Base-by-base conservation (phyloP, 2,113 vertebrate species). In the Tyto alba region DNA sequence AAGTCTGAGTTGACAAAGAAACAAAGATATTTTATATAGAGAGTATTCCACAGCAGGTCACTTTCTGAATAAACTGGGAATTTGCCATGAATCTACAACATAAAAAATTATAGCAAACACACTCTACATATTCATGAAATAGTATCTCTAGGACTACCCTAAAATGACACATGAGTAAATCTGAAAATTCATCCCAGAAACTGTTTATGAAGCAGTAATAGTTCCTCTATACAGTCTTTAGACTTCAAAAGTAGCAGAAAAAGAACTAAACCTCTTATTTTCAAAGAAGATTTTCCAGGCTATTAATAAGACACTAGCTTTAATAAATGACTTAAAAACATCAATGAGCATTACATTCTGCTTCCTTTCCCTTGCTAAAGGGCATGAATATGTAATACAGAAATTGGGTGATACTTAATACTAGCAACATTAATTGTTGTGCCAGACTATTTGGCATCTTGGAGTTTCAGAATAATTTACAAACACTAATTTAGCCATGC, bases 221-320 rank as follows among this genome's bases (percentile, higher is more conserved):
- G 27, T 32, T 85, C 19, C 13, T 75, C 83, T 59, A 15, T 21
- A 67, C 13, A 76, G n/a, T 53, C 29, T 82, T 78, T 7, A 62
- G 38, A 57, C 50, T 93, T 93, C 74, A 88, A 76, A 95, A 94
- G 79, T 43, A 84, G 19, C 55, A 86, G 29, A 74, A 71, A 85
- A 90, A 36, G 16, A 72, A 32, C 53, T 81, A 63, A 91, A 92
- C 13, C 36, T 87, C 30, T 2, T 85, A 85, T 66, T 85, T 73
- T 41, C 52, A 74, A 88, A 78, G 41, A 83, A 45, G 63, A 5
- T 95, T 93, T 94, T 85, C 74, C 78, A 93, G 47, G 22, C 36
- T 91, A 73, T 88, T 96, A 95, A 83, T 90, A 95, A 95, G 69
- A 76, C 59, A 88, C 83, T 79, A 93, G 34, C 30, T 45, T 17